A percentile compares a stretch with the other conserved stretches of the same genome.
These are phyloP conservation scores for Schizopygopsis pylzovi DNA, from an alignment of 2,797 vertebrate genomes.

Conservation along the genomic window DNA sequence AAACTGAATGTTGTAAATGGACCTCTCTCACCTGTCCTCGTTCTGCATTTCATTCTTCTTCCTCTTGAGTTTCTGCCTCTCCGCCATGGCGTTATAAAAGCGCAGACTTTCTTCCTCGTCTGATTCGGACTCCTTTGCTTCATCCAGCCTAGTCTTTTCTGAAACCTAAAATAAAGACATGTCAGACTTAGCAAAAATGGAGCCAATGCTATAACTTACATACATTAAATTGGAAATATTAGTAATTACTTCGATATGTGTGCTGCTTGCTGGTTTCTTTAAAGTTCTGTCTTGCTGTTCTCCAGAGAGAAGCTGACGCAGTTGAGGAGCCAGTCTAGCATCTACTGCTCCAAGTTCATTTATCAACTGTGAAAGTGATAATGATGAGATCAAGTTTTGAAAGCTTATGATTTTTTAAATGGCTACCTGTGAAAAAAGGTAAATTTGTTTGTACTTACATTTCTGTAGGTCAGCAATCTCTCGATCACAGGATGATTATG, in stretches of 20 bases:
- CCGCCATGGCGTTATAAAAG: constrained; percentile 82
- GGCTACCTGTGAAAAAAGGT: not conserved
- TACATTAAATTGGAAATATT: not conserved
- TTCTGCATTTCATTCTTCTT: constrained; percentile 70
- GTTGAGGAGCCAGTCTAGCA: constrained; percentile 80
- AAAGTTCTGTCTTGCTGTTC: constrained; percentile 58
- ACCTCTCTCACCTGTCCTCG: constrained; percentile 66
- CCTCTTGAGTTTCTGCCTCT: constrained; percentile 83
- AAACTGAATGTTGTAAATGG: not conserved
- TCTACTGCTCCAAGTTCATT: constrained; percentile 85
- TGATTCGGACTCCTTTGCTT: constrained; percentile 65
- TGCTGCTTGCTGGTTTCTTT: constrained; percentile 60
- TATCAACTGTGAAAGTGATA: constrained; percentile 79
- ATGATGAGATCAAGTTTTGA: not conserved
- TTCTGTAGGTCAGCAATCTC: constrained; percentile 89
- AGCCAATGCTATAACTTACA: not conserved
- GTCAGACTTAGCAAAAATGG: not conserved
- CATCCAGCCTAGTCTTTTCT: constrained; percentile 55
- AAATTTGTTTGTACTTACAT: constrained; percentile 71
- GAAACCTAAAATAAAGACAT: constrained; percentile 59
- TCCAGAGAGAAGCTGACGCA: constrained; percentile 78
- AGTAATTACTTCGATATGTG: constrained; percentile 65
- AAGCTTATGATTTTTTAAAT: not conserved
- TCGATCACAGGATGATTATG: constrained; percentile 94
- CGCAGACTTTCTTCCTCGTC: constrained; percentile 84